Evolutionary conservation across 2,888 invertebrate species (phyloP), one percentile per base, ranked within the genome.

Genomic region (Sclerodermus sp.): DNA sequence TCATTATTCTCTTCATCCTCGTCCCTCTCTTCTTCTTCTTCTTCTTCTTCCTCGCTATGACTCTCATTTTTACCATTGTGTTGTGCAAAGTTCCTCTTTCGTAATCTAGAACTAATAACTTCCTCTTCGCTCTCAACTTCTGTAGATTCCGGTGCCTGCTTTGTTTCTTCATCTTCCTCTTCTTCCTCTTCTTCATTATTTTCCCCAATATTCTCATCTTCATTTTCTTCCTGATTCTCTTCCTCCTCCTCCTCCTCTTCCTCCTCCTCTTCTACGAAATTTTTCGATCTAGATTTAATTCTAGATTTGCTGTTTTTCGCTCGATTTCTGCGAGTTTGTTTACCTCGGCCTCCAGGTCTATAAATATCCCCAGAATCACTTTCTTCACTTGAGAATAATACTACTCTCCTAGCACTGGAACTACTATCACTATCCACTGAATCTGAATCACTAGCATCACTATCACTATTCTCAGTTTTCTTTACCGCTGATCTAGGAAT

Each of bases 301-400:
- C 53, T 48, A 9, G 53, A 50, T 57, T 67, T 72, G 47, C 57
- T 65, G 40, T 73, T 75, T 48, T 72, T 75, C 1, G 69, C 67
- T 10, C 73, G 68, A 55, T 64, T 69, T 48, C 67, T 74, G 9
- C 69, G 68, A 9, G 68, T 69, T 42, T 71, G 71, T 42, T 74
- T 78, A 4, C 73, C 70, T 15, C 74, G 73, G 13, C 62, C 73
- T 42, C 78, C 79, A 8, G 83, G 83, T 47, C 81, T 82, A 57
- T 83, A 84, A 61, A 80, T 80, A 13, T 84, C 84, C 55, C 83
- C 84, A 0, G 84, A 84, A 62, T 83, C 83, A 50, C 79, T 77
- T 30, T 77, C 79, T 31, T 57, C 58, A 46, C 76, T 78, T 34
- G 59, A 71, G 3, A 23, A 8, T 5, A 23, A 61, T 55, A 63